Base-by-base conservation (phyloP, 2,888 invertebrate genomes). In the Drosophila buzzatii region DNA sequence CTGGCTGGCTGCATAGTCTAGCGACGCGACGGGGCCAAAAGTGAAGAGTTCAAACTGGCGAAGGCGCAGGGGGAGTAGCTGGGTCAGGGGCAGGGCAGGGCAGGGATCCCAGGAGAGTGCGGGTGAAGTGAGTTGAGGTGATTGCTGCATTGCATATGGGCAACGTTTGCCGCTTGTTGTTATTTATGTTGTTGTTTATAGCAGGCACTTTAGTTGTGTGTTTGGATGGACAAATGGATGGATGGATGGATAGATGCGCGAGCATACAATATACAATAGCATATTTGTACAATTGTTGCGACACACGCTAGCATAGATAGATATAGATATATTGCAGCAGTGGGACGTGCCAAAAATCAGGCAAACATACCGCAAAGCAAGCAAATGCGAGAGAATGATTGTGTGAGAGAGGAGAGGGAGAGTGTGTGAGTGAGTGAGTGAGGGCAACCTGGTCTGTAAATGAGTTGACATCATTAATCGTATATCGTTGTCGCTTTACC, bases 331-430 rank as follows among this genome's bases (percentile, higher is more conserved):
- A 53, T n/a, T 72, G 56, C 60, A 55, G 56, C 23, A 23, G 73
- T 51, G 61, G 37, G 70, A 74, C 77, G 89, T 84, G 89, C 86
- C 89, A 88, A 81, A 75, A 79, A 76, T 83, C 88, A 85, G 73
- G 79, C 73, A 70, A 72, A 61, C 85, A 71, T 56, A 60, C 57
- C 67, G 39, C 44, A 82, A 31, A 55, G 20, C 64, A 58, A 41
- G 45, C 23, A 18, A 37, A 23, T 23, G 14, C 12, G 12, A 42
- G 18, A 27, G 45, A 16, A 16, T n/a, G 47, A 47, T 3, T 35
- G 10, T 35, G 10, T 3, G 14, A 23, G 12, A 23, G 27, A n/a
- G 23, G 45, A 12, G 35, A 20, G 39, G 3, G 23, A 14, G 42
- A 16, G 37, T 2, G 16, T 10, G 31, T 39, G 41, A 41, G 51